phyloP scores from a whole-genome alignment of 2,797 vertebrate genomes.

The Serranus cabrilla region DNA sequence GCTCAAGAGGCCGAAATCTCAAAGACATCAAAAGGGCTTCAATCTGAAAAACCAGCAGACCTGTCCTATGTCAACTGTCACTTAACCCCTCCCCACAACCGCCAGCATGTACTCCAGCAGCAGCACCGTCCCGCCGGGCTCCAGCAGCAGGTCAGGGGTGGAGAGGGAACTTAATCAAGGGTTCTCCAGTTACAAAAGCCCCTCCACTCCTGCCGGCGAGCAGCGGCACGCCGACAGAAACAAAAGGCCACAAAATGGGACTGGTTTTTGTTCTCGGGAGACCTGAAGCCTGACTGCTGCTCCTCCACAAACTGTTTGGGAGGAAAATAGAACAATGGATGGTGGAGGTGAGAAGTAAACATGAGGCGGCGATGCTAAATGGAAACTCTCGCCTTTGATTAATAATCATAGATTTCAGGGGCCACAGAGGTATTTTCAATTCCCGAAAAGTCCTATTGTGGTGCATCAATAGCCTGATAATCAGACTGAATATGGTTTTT shows the following conservation, averaged over 20 bases:
- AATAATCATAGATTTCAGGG: conserved; percentile 3
- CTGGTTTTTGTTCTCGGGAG: conserved; percentile 54
- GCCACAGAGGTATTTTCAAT: background rate
- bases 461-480: conserved; percentile 8
- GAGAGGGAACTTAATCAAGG: conserved; percentile 83
- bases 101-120: conserved; percentile 1
- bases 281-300: conserved; percentile 30
- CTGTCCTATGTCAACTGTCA: conserved; percentile 84
- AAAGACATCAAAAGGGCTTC: conserved; percentile 71
- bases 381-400: background rate
- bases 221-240: conserved; percentile 57
- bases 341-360: conserved; percentile 10
- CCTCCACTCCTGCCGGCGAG: conserved; percentile 50
- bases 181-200: conserved; percentile 84
- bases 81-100: conserved; percentile 65
- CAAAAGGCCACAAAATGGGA: conserved; percentile 56
- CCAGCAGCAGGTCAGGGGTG: conserved; percentile 74
- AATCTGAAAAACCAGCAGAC: conserved; percentile 68
- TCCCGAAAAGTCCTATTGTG: background rate
- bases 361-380: background rate
- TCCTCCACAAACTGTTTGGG: conserved; percentile 17
- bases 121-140: conserved; percentile 45
- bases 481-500: conserved; percentile 1
- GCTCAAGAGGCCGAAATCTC: conserved; percentile 38
- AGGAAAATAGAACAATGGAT: background rate